Evolutionary conservation across 2,888 invertebrate genomes (phyloP).

Genomic region (Napeogenes sylphis): DNA sequence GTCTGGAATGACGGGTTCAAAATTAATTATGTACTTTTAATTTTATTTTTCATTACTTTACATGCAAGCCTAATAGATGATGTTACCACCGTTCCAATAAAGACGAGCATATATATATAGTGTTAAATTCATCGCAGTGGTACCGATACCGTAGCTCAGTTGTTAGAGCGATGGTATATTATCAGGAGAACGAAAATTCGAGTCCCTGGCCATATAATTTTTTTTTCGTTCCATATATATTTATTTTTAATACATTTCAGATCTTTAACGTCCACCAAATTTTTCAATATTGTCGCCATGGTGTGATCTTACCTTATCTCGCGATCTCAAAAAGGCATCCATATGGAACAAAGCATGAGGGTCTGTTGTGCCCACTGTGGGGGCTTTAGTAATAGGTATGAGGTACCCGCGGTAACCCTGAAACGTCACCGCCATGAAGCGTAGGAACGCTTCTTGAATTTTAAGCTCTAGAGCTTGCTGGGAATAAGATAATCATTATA

Average conservation of each 20-base stretch:
- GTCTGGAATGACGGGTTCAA: conserved; percentile 58
- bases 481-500: conserved; percentile 32
- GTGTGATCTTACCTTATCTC: conserved; percentile 86
- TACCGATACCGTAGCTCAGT: too few species aligned
- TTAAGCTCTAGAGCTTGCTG: conserved; percentile 92
- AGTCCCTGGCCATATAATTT: too few species aligned
- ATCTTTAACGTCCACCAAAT: too few species aligned
- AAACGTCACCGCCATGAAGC: conserved; percentile 95
- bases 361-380: conserved; percentile 95
- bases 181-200: too few species aligned
- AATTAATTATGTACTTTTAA: neutral
- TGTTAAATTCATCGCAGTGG: too few species aligned
- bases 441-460: conserved; percentile 97
- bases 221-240: too few species aligned
- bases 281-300: too few species aligned
- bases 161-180: too few species aligned
- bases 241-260: too few species aligned
- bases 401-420: conserved; percentile 93
- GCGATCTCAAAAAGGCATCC: conserved; percentile 90
- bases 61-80: too few species aligned
- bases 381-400: conserved; percentile 95
- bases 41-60: neutral
- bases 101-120: too few species aligned
- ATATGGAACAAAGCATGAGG: conserved; percentile 96
- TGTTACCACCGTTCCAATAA: too few species aligned